Conservation (phyloP, 2,888 invertebrate species). For the Drosophila rubida region DNA sequence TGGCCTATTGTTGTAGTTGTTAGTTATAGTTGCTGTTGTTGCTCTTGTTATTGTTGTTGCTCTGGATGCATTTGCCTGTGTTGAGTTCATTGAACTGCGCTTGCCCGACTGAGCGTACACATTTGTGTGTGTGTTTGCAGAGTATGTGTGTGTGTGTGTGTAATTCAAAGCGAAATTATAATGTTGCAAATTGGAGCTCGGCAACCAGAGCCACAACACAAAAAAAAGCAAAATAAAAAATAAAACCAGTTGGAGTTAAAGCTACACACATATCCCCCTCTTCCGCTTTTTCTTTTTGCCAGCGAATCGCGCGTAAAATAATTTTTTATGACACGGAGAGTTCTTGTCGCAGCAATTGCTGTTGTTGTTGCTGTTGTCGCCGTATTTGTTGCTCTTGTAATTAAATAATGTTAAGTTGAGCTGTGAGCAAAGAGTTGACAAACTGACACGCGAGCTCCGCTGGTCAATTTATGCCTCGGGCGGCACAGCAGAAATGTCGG, state of each 20-base stretch:
- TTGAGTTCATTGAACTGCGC: constrained; percentile 46
- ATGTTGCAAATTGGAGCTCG: constrained; percentile 66
- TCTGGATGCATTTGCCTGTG: constrained; percentile 38
- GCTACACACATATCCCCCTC: constrained; percentile 21
- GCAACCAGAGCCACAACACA: constrained; percentile 44
- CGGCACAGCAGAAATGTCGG: background rate
- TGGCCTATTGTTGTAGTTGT: constrained; percentile 51
- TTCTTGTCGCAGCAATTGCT: constrained; percentile 49
- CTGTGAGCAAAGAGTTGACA: constrained; percentile 51
- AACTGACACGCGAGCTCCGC: constrained; percentile 61
- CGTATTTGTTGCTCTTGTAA: constrained; percentile 72
- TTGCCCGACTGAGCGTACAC: constrained; percentile 31
- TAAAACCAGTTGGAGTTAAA: constrained; percentile 59
- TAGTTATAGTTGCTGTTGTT: constrained; percentile 17
- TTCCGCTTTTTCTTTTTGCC: constrained; percentile 15
- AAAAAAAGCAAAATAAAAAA: constrained; percentile 24
- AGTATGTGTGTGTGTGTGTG: constrained; percentile 44
- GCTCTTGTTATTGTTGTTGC: constrained; percentile 12
- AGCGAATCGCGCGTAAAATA: constrained; percentile 51
- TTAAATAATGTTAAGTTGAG: constrained; percentile 73
- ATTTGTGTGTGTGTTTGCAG: constrained; percentile 39
- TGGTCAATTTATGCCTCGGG: constrained; percentile 41
- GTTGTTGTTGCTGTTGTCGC: constrained; percentile 54
- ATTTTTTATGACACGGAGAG: constrained; percentile 72
- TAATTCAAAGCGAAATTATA: constrained; percentile 75